These are phyloP conservation scores for Paragorgia papillata DNA, from an alignment of 92 coral and sea anemone genomes.

Conservation along the genomic window DNA sequence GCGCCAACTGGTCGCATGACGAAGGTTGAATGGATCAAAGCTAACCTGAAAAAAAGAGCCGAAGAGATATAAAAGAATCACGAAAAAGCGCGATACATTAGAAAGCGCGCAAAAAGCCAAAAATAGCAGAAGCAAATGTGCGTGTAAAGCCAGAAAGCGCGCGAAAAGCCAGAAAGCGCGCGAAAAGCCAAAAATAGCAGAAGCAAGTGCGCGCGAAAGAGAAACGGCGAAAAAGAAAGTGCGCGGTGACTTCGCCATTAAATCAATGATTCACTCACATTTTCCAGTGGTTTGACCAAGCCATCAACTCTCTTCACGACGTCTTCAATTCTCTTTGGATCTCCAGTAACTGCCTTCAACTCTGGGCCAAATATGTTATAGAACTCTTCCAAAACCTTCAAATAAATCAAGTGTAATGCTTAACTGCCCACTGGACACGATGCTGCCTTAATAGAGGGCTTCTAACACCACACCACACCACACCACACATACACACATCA, in stretches of 20 bases:
- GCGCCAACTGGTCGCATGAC: conserved; percentile 94
- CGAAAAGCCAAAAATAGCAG: too few relatives aligned
- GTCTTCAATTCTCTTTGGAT: conserved; percentile 98
- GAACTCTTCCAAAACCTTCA: conserved; percentile 81
- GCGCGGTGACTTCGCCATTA: too few relatives aligned
- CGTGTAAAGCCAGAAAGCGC: too few relatives aligned
- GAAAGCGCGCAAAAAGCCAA: too few relatives aligned
- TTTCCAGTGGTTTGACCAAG: conserved; percentile 90
- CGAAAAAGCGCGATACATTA: background rate
- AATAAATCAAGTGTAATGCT: background rate
- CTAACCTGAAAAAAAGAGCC: conserved; percentile 61
- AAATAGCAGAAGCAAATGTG: too few relatives aligned
- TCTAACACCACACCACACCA: too few relatives aligned
- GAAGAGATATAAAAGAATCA: background rate
- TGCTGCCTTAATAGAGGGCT: too few relatives aligned
- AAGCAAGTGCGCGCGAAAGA: too few relatives aligned
- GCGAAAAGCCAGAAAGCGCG: too few relatives aligned
- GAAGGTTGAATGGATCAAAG: conserved; percentile 96
- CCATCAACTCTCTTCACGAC: conserved; percentile 95
- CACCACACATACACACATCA: too few relatives aligned
- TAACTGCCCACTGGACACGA: too few relatives aligned
- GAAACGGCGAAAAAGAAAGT: too few relatives aligned
- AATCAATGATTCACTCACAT: conserved; percentile 77
- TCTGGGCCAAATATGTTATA: conserved; percentile 99
- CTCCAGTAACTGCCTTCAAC: conserved; percentile 98